These are phyloP conservation scores for Pentalonia nigronervosa DNA, from an alignment of 1,140 invertebrate genomes.

Conservation along the genomic window DNA sequence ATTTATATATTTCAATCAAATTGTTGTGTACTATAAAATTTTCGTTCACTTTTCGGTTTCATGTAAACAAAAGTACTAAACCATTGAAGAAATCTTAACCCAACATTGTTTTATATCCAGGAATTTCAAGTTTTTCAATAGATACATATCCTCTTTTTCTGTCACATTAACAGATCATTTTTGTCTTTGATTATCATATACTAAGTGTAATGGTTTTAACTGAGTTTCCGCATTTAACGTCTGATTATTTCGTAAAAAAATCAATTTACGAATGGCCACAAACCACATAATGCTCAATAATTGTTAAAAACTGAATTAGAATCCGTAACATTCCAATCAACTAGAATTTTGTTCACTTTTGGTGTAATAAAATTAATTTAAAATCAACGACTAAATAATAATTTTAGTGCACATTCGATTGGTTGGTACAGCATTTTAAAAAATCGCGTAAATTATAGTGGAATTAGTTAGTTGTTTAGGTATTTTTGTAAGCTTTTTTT, in stretches of 20 bases:
- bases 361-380: slow-evolving; percentile 70
- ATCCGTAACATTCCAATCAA: slow-evolving; percentile 72
- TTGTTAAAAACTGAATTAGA: slow-evolving; percentile 73
- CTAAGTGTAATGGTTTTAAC: slow-evolving; percentile 29
- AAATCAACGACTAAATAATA: background rate
- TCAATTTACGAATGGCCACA: slow-evolving; percentile 67
- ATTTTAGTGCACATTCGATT: too few species aligned
- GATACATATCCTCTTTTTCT: slow-evolving; percentile 60
- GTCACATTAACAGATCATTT: slow-evolving; percentile 60
- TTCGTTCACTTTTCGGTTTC: slow-evolving; percentile 19
- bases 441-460: too few species aligned
- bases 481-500: too few species aligned
- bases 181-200: slow-evolving; percentile 59
- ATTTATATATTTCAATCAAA: background rate
- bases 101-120: slow-evolving; percentile 59
- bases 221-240: slow-evolving; percentile 15
- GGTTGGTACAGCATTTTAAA: too few species aligned
- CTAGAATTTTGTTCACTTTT: slow-evolving; percentile 70
- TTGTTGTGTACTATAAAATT: background rate
- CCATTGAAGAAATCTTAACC: slow-evolving; percentile 63
- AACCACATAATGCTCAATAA: slow-evolving; percentile 71
- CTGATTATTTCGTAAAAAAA: background rate
- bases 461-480: too few species aligned
- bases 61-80: slow-evolving; percentile 59
- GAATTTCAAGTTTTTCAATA: slow-evolving; percentile 58